These are phyloP conservation scores for Chelonoidis abingdonii DNA, from an alignment of 2,113 vertebrate species.

Conservation along the genomic window DNA sequence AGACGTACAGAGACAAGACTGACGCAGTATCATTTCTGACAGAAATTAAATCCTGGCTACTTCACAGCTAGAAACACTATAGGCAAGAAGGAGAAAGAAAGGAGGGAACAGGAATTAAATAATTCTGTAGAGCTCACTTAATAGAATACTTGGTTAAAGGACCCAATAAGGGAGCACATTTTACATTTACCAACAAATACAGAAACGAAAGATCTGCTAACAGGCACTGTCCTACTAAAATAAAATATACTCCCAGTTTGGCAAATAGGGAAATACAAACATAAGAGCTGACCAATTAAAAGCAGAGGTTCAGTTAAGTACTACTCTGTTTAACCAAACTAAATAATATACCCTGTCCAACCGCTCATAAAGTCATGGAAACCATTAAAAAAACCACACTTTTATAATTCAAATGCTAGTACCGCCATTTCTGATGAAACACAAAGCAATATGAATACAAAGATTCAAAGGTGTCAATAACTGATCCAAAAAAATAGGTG, in stretches of 20 bases:
- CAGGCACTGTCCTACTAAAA: background rate
- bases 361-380: background rate
- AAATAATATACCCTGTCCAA: background rate
- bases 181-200: background rate
- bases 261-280: fast-evolving
- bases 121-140: constrained; percentile 38
- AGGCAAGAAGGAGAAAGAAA: background rate
- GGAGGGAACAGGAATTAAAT: constrained; percentile 49
- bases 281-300: background rate
- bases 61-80: constrained; percentile 65
- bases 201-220: background rate
- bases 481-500: background rate
- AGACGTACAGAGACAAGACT: constrained; percentile 64
- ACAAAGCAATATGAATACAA: background rate
- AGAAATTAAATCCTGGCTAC: constrained; percentile 76
- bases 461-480: background rate
- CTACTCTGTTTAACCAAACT: constrained; percentile 1
- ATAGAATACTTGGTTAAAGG: constrained; percentile 34
- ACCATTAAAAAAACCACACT: background rate
- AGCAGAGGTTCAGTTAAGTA: background rate
- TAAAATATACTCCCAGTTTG: background rate
- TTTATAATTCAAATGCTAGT: background rate
- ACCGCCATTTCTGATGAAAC: background rate
- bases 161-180: background rate
- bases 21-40: constrained; percentile 74